phyloP scores from a whole-genome alignment of 2,113 vertebrate genomes.

The Pachycephala philippinensis region DNA sequence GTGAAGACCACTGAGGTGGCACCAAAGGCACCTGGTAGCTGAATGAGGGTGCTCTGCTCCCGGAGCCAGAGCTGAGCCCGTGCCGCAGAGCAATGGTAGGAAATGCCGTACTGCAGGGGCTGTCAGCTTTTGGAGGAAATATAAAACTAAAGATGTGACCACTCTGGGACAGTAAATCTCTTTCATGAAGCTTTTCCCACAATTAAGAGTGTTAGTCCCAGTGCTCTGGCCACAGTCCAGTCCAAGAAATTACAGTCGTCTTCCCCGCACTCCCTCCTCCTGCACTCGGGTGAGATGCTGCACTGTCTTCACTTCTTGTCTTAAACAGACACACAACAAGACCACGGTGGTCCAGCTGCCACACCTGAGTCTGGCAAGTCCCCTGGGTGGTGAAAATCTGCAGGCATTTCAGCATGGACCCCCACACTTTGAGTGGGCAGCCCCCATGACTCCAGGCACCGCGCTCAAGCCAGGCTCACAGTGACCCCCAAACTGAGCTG shows the following conservation, averaged over 20 bases:
- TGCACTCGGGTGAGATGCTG: neutral
- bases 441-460: fast-evolving
- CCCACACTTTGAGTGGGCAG: neutral
- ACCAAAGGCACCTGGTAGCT: neutral
- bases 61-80: fast-evolving
- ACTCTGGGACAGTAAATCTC: conserved; percentile 63
- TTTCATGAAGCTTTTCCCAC: conserved; percentile 62
- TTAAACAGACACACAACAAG: neutral
- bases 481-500: neutral
- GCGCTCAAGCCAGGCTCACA: neutral
- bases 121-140: conserved; percentile 45
- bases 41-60: neutral
- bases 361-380: neutral
- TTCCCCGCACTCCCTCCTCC: neutral
- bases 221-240: conserved; percentile 20
- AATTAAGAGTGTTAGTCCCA: conserved; percentile 47
- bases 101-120: neutral
- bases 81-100: neutral
- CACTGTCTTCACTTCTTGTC: neutral
- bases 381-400: neutral
- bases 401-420: neutral
- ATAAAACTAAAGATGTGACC: conserved; percentile 66
- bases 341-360: fast-evolving
- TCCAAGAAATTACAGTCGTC: neutral
- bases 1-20: neutral